A percentile compares a stretch with the other conserved stretches of the same genome.
These are phyloP conservation scores for Oryzias javanicus DNA, from an alignment of 2,113 vertebrate genomes.

Conservation along the genomic window DNA sequence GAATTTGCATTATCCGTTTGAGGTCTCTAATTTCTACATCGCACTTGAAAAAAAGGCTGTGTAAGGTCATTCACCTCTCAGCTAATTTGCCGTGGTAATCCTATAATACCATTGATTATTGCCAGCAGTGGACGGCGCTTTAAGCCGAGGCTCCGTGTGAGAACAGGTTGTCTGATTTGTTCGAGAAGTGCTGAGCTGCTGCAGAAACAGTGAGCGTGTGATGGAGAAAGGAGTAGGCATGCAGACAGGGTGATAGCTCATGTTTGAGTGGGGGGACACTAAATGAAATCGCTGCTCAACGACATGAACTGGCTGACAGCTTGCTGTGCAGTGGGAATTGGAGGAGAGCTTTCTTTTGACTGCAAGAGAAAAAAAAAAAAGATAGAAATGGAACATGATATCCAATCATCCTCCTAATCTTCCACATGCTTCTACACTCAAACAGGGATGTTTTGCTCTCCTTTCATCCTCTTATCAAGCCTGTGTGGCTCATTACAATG, in stretches of 20 bases:
- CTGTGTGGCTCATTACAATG: conserved; percentile 1
- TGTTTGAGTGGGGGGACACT: not conserved
- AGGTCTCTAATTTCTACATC: too few species aligned
- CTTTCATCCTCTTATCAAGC: too few species aligned
- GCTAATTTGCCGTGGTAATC: too few species aligned
- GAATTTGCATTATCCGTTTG: too few species aligned
- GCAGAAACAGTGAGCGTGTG: not conserved
- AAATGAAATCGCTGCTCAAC: conserved; percentile 19
- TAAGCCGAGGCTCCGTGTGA: too few species aligned
- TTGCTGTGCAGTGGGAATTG: conserved; percentile 18
- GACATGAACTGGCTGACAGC: conserved; percentile 35
- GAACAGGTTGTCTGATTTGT: too few species aligned
- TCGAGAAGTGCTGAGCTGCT: conserved; percentile 8
- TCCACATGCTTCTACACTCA: not conserved
- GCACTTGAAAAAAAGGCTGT: too few species aligned
- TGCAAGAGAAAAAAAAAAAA: conserved; percentile 42
- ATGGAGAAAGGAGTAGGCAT: conserved; percentile 5
- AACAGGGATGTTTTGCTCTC: not conserved
- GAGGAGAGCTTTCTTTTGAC: conserved; percentile 40
- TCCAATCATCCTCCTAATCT: conserved; percentile 4
- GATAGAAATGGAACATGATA: conserved; percentile 42
- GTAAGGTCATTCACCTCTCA: too few species aligned
- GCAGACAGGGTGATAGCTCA: conserved; percentile 5
- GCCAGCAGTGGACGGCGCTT: too few species aligned
- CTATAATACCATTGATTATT: too few species aligned